phyloP scores from a whole-genome alignment of 2,113 vertebrate species.

The Gracilinanus agilis region DNA sequence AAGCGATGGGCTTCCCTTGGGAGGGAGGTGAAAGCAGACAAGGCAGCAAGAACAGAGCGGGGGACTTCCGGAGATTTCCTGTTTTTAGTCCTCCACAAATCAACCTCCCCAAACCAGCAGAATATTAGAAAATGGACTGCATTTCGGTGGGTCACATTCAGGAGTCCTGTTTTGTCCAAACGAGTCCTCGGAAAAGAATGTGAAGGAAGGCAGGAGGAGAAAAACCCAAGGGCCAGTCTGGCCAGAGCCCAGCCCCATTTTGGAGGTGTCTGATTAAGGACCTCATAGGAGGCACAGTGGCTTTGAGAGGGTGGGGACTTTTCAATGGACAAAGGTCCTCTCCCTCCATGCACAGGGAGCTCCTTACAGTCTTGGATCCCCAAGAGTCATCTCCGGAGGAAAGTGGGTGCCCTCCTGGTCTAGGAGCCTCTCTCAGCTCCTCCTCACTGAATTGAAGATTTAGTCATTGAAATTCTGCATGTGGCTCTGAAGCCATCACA shows the following conservation, averaged over 20 bases:
- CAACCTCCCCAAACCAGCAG: too few relatives aligned
- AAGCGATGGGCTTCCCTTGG: too few relatives aligned
- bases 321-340: not conserved
- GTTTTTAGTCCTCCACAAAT: too few relatives aligned
- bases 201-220: not conserved
- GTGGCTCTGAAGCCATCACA: not conserved
- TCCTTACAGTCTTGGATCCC: not conserved
- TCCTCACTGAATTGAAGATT: not conserved
- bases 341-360: not conserved
- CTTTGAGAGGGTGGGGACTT: not conserved
- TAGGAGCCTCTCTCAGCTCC: not conserved
- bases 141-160: too few relatives aligned
- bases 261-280: not conserved
- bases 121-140: too few relatives aligned
- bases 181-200: not conserved
- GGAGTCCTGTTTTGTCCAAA: too few relatives aligned
- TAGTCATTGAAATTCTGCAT: constrained; percentile 48
- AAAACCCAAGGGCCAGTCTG: not conserved
- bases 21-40: not conserved
- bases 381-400: not conserved
- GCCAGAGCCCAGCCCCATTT: not conserved
- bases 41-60: too few relatives aligned
- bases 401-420: not conserved
- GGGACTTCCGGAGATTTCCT: too few relatives aligned
- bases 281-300: not conserved